These are phyloP conservation scores for Sinocyclocheilus anshuiensis DNA, from an alignment of 2,113 vertebrate genomes.

Conservation along the genomic window DNA sequence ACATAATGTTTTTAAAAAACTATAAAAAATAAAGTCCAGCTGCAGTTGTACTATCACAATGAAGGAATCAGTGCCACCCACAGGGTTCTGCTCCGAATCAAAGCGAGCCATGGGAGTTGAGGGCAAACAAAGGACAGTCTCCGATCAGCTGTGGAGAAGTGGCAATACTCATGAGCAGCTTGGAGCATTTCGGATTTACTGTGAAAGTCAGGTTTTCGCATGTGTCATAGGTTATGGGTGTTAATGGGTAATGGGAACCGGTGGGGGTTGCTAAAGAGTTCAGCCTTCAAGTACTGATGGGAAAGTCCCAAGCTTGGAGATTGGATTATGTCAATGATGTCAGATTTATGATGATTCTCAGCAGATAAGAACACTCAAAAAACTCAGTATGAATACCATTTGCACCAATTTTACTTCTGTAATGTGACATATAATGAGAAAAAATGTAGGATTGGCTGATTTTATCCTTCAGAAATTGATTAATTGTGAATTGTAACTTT, in stretches of 20 bases:
- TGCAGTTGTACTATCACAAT: conserved; percentile 27
- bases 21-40: conserved; percentile 29
- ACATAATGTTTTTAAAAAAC: conserved; percentile 3
- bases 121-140: background rate
- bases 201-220: background rate
- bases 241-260: background rate
- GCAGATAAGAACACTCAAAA: background rate
- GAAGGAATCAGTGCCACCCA: conserved; percentile 14
- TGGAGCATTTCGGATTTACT: background rate
- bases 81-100: conserved; percentile 31
- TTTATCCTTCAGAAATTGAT: background rate
- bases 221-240: background rate
- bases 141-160: background rate
- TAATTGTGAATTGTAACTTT: background rate
- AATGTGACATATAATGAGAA: background rate
- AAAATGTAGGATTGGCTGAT: background rate
- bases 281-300: background rate
- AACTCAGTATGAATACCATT: background rate
- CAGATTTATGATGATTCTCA: background rate
- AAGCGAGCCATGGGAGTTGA: background rate
- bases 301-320: background rate
- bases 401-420: background rate
- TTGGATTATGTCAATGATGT: background rate
- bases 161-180: background rate
- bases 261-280: background rate